These are phyloP conservation scores for Psilopsiagon aymara DNA, from an alignment of 2,113 vertebrate species.

Conservation along the genomic window DNA sequence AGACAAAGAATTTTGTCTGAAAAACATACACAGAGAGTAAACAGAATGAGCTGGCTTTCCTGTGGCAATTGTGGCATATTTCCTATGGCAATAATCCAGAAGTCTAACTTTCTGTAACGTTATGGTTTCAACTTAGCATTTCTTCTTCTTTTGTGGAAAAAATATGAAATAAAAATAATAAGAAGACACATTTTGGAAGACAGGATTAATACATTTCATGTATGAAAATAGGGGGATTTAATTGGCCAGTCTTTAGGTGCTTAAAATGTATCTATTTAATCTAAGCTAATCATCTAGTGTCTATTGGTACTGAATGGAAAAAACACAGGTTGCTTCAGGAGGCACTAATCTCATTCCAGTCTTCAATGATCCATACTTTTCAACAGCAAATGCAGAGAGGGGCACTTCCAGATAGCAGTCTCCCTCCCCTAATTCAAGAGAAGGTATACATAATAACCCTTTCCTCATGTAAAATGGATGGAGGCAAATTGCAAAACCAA, in stretches of 20 bases:
- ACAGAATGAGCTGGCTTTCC: not conserved
- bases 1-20: not conserved
- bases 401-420: not conserved
- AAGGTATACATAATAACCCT: not conserved
- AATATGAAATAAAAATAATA: not conserved
- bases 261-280: not conserved
- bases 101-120: not conserved
- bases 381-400: not conserved
- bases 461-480: not conserved
- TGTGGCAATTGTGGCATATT: not conserved
- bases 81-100: not conserved
- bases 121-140: not conserved
- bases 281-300: not conserved
- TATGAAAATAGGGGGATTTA: not conserved
- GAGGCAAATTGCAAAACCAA: not conserved
- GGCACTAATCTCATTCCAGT: not conserved
- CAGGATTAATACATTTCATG: not conserved
- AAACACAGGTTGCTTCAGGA: not conserved
- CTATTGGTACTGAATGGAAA: not conserved
- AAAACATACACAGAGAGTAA: not conserved
- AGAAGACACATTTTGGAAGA: not conserved
- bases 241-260: not conserved
- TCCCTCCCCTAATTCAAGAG: not conserved
- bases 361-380: not conserved
- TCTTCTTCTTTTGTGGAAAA: not conserved